Conservation (phyloP, 2,888 invertebrate genomes). For the Tachina grossa region DNA sequence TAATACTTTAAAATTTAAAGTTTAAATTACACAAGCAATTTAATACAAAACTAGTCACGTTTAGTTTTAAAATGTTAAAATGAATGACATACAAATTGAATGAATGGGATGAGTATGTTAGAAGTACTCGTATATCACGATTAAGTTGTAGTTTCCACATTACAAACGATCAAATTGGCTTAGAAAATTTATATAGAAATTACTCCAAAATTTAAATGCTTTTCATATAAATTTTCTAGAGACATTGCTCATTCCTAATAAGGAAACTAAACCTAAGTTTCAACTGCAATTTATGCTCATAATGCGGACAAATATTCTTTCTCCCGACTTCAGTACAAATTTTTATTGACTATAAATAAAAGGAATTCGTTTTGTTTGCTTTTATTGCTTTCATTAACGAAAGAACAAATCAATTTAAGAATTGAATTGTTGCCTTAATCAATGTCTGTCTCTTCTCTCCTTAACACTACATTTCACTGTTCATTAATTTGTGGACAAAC, state of each 20-base stretch:
- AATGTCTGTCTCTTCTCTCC: neutral
- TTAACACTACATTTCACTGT: conserved; percentile 11
- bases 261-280: too few species aligned
- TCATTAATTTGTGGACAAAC: conserved; percentile 27
- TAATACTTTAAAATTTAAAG: too few species aligned
- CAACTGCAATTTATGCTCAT: neutral
- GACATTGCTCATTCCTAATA: too few species aligned
- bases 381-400: conserved; percentile 31
- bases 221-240: too few species aligned
- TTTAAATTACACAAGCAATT: conserved; percentile 33
- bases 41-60: conserved; percentile 53
- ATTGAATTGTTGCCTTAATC: conserved; percentile 31
- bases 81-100: conserved; percentile 27
- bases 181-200: too few species aligned
- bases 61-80: conserved; percentile 47
- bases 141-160: conserved; percentile 11
- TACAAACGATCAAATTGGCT: neutral
- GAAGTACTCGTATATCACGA: conserved; percentile 11
- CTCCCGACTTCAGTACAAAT: too few species aligned
- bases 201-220: too few species aligned
- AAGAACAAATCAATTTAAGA: conserved; percentile 56
- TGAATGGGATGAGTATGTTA: neutral
- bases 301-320: too few species aligned
- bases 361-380: neutral
- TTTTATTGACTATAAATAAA: conserved; percentile 1